Evolutionary conservation across 2,888 invertebrate species (phyloP).

Genomic region (Zygothrica quintamaculata): DNA sequence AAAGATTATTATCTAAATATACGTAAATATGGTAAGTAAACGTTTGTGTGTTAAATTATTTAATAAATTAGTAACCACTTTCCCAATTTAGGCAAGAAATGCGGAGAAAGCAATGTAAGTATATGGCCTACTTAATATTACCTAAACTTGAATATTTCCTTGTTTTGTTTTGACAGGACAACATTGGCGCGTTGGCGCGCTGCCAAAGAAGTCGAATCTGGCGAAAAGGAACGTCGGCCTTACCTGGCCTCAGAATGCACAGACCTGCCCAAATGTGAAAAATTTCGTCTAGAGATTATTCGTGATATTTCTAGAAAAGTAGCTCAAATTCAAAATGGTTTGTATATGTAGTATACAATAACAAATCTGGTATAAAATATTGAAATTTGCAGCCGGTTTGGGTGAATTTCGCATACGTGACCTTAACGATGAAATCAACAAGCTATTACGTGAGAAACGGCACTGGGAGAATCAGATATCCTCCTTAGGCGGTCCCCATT

Average conservation of each 20-base stretch:
- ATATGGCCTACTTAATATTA: slow-evolving; percentile 3
- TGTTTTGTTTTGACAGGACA: slow-evolving; percentile 90
- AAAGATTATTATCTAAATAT: slow-evolving; percentile 31
- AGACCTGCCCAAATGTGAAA: slow-evolving; percentile 95
- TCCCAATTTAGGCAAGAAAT: slow-evolving; percentile 92
- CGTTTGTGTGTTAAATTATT: slow-evolving; percentile 18
- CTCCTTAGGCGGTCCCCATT: slow-evolving; percentile 97
- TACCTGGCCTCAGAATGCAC: slow-evolving; percentile 98
- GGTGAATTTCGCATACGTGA: slow-evolving; percentile 99
- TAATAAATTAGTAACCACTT: slow-evolving; percentile 3
- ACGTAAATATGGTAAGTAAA: slow-evolving; percentile 69
- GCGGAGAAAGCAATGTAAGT: slow-evolving; percentile 99
- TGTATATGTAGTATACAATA: slow-evolving; percentile 2
- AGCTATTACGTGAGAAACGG: slow-evolving; percentile 96
- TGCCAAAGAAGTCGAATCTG: slow-evolving; percentile 96
- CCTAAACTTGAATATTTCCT: not conserved
- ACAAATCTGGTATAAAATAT: not conserved
- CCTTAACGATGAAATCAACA: slow-evolving; percentile 99
- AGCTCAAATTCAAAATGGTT: slow-evolving; percentile 98
- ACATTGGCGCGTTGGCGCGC: slow-evolving; percentile 99
- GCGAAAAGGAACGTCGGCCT: slow-evolving; percentile 94
- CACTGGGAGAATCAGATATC: slow-evolving; percentile 99
- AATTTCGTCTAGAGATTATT: slow-evolving; percentile 98
- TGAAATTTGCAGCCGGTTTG: slow-evolving; percentile 91
- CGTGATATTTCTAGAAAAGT: slow-evolving; percentile 99